These are phyloP conservation scores for Sinocyclocheilus anophthalmus DNA, from an alignment of 2,113 vertebrate genomes.

Conservation along the genomic window DNA sequence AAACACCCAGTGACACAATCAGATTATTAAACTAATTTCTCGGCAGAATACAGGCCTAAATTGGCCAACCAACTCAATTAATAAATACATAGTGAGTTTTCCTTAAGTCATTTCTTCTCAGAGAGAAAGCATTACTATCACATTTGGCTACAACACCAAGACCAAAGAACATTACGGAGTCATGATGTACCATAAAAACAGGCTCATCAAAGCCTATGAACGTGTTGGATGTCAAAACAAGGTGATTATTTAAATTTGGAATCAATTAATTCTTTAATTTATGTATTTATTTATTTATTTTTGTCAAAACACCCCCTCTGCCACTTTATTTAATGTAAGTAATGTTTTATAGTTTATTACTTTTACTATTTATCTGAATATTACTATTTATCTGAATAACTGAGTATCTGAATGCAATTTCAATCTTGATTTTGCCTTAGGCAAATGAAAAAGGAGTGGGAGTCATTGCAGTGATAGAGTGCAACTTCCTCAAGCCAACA, in stretches of 20 bases:
- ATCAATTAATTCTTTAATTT: background rate
- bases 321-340: background rate
- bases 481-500: conserved; percentile 91
- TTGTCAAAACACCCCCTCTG: background rate
- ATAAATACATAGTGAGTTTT: background rate
- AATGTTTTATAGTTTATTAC: background rate
- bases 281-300: background rate
- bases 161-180: conserved; percentile 95
- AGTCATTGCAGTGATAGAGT: conserved; percentile 93
- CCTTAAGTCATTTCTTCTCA: conserved; percentile 58
- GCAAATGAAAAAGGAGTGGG: conserved; percentile 89
- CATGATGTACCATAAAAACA: conserved; percentile 98
- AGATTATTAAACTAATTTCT: no score
- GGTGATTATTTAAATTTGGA: conserved; percentile 71
- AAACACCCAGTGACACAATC: no score
- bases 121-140: conserved; percentile 83
- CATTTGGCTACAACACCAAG: conserved; percentile 94
- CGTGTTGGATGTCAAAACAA: conserved; percentile 90
- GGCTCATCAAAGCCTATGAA: conserved; percentile 95
- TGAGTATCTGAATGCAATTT: background rate
- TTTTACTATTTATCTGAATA: background rate
- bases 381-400: no score
- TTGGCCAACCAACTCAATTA: background rate
- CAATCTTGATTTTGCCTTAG: conserved; percentile 66
- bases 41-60: no score